Evolutionary conservation across 2,888 invertebrate species (phyloP), one percentile per base, ranked within the genome.

Genomic region (Agrotis ipsilon): DNA sequence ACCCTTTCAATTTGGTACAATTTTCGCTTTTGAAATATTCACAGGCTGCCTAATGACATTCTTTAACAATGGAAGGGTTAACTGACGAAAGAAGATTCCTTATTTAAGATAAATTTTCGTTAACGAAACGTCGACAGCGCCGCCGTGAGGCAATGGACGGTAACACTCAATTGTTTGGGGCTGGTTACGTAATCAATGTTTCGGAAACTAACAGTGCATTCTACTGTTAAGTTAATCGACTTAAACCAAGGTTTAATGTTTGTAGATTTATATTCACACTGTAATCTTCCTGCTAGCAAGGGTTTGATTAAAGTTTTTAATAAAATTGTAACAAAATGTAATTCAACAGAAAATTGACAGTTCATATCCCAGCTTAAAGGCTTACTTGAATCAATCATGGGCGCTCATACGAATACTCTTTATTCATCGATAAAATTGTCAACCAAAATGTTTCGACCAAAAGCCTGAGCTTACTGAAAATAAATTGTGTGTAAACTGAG

Each of bases 1-100:
- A 43, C 48, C 52, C 51, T 66, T 72, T 70, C 62, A 78, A 68
- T 81, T 78, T 64, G 32, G 60, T 79, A 65, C 73, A 81, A 83
- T 81, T 81, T 85, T 80, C 77, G 73, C 71, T 80, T 84, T 83
- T 81, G 70, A 85, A 88, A 82, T 83, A 81, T 84, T 86, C 81
- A 77, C 78, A 69, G 75, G 73, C 77, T 75, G 63, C 79, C 69
- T 84, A 84, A 84, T 84, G 74, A 74, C 70, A 75, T 75, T 76
- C 70, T 80, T 73, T 75, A 68, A 79, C 72, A 84, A 69, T 61
- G 67, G 58, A 72, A 72, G 70, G 80, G 82, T 81, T 70, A 72
- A 71, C 51, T 67, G 63, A 68, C 48, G 60, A 77, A 82, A 74
- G 73, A 79, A 72, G 65, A 78, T 78, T 75, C 54, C 60, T 81